These are phyloP conservation scores for Harpegnathos saltator DNA, from an alignment of 1,140 invertebrate genomes.

Conservation along the genomic window DNA sequence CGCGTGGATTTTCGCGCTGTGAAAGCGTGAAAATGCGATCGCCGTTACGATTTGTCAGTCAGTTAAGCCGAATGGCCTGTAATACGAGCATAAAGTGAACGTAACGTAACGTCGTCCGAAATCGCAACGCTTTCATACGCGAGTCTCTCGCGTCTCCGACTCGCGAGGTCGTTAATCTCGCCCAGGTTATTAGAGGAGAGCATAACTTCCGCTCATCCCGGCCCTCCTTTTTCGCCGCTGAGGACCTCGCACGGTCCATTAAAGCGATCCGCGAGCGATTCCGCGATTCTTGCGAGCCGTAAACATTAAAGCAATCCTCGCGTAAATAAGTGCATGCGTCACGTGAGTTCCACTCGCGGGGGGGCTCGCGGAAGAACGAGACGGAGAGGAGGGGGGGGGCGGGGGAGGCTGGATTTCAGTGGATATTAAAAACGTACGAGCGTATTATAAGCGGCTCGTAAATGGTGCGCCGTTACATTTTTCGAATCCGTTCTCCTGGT, in stretches of 20 bases:
- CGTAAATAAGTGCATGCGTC: conserved; percentile 68
- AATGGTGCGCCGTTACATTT: conserved; percentile 48
- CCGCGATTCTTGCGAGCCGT: conserved; percentile 51
- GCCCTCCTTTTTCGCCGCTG: conserved; percentile 34
- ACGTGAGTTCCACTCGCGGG: not conserved
- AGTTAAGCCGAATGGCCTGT: too few species aligned
- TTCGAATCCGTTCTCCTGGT: conserved; percentile 32
- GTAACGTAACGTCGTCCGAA: too few species aligned
- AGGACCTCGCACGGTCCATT: conserved; percentile 54
- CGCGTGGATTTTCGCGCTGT: not conserved
- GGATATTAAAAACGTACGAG: conserved; percentile 64
- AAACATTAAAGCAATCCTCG: conserved; percentile 74
- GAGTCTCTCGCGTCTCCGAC: not conserved
- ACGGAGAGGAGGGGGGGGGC: too few species aligned
- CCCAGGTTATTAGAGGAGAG: not conserved
- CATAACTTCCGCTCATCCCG: conserved; percentile 56
- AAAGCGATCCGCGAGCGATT: conserved; percentile 52
- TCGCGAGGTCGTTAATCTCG: conserved; percentile 21
- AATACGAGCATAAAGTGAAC: too few species aligned
- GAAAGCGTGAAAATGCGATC: not conserved
- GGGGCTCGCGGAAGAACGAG: not conserved
- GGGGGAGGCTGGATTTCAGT: conserved; percentile 47
- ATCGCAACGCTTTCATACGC: conserved; percentile 5
- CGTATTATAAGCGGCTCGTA: conserved; percentile 66
- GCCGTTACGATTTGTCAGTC: not conserved